Base-by-base conservation (phyloP, 2,113 vertebrate genomes). In the Saimiri boliviensis region DNA sequence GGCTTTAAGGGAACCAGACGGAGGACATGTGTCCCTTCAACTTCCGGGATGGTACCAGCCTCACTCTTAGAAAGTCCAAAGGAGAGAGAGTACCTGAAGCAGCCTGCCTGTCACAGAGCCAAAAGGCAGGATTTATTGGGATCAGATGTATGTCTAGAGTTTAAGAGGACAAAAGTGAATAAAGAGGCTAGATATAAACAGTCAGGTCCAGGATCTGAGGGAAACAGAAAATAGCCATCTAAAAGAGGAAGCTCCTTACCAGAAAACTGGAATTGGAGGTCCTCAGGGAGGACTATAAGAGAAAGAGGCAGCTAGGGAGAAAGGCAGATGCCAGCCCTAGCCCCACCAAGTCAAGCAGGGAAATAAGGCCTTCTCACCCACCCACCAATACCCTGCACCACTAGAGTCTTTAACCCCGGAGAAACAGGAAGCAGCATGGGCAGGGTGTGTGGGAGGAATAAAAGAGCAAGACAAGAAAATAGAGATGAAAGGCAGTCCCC, bases 61-160 rank as follows among this genome's bases (percentile, higher is more conserved):
- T 47, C 60, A 37, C 6, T 68, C 54, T 81, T 3, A 87, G 52
- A 66, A 70, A 86, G 45, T 27, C 20, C 14, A 52, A 71, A n/a
- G 8, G 2, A 27, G 5, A 79, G 20, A 54, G 10, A 63, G 3
- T 23, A 0, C 2, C 32, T 20, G 1, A 8, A 81, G 49, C 2
- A 47, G 17, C 37, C 77, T 80, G 20, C 68, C 11, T 1, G n/a
- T 58, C 5, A 25, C 13, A 86, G 9, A 52, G 88, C 8, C 77
- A n/a, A 20, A 70, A 25, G 40, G 8, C 63, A 76, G 19, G n/a
- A 27, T 60, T 82, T 47, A 3, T 0, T 42, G 32, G 37, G 23
- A 68, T 17, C 42, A 45, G 21, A 30, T 8, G 4, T 32, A 49
- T 21, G 47, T 40, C 30, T 63, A 19, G 19, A 77, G 68, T 47